phyloP scores from a whole-genome alignment of 2,797 vertebrate genomes.

The Bucorvus abyssinicus region DNA sequence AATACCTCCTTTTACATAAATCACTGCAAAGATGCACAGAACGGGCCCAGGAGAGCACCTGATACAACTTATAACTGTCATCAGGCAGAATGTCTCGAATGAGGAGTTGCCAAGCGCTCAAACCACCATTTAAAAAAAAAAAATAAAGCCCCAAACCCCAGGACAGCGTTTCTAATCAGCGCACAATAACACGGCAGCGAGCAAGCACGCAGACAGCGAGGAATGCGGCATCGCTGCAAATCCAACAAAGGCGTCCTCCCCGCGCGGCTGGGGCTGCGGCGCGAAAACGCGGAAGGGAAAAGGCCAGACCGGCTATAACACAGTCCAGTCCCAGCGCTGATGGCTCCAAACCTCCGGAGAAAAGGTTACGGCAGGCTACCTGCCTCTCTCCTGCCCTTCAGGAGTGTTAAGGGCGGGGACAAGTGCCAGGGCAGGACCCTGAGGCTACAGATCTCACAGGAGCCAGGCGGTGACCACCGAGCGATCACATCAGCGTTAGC shows the following conservation, averaged over 20 bases:
- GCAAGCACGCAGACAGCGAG: background rate
- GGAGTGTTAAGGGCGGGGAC: background rate
- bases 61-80: background rate
- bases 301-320: background rate
- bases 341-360: background rate
- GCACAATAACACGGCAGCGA: background rate
- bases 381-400: background rate
- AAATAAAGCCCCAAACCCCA: background rate
- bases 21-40: background rate
- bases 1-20: background rate
- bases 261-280: accelerated
- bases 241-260: background rate
- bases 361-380: background rate
- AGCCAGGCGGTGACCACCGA: background rate
- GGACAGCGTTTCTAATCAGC: background rate
- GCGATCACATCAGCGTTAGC: background rate
- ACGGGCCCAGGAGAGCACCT: background rate
- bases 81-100: background rate
- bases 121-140: background rate
- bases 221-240: conserved; percentile 6
- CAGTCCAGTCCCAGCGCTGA: background rate
- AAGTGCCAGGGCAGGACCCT: background rate
- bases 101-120: background rate
- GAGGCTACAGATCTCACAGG: background rate
- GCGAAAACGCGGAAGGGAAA: background rate